Percentiles rank a stretch among this genome's conserved stretches.
Evolutionary conservation across 1,140 invertebrate genomes (phyloP).

Genomic region (Danaus plexippus): DNA sequence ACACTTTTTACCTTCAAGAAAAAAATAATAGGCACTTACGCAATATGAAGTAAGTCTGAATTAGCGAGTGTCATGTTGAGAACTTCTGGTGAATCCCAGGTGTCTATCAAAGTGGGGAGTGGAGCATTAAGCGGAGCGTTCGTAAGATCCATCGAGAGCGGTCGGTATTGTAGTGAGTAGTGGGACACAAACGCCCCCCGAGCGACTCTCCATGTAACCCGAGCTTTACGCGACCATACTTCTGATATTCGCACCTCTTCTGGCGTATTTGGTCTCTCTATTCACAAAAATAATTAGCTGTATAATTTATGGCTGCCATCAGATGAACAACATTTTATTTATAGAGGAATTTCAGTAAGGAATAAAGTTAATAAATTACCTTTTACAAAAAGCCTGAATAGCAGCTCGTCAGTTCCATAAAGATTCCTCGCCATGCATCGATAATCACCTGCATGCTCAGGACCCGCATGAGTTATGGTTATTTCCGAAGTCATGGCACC

Average conservation of each 20-base stretch:
- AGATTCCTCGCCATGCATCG: slow-evolving; percentile 54
- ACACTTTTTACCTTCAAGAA: neutral
- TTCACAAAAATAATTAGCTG: slow-evolving; percentile 8
- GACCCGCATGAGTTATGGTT: slow-evolving; percentile 54
- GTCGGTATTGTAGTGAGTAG: slow-evolving; percentile 55
- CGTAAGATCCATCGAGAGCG: slow-evolving; percentile 41
- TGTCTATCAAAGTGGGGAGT: slow-evolving; percentile 50
- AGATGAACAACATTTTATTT: slow-evolving; percentile 1
- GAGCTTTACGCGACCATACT: slow-evolving; percentile 57
- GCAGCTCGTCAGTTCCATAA: slow-evolving; percentile 54
- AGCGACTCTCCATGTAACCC: slow-evolving; percentile 52
- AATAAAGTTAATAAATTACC: slow-evolving; percentile 26
- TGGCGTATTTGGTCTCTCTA: slow-evolving; percentile 56
- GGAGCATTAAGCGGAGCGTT: slow-evolving; percentile 49
- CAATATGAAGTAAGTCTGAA: slow-evolving; percentile 56
- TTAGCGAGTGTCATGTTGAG: slow-evolving; percentile 57
- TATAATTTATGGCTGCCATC: slow-evolving; percentile 4
- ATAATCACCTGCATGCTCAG: slow-evolving; percentile 62
- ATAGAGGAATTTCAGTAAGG: neutral
- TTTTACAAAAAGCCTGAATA: slow-evolving; percentile 58
- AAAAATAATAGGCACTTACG: slow-evolving; percentile 39
- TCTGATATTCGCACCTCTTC: slow-evolving; percentile 63
- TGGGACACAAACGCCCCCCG: slow-evolving; percentile 54
- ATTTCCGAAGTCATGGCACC: slow-evolving; percentile 54
- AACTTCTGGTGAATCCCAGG: slow-evolving; percentile 54